Evolutionary conservation across 2,113 vertebrate genomes (phyloP).

Genomic region (Peucedramus taeniatus): DNA sequence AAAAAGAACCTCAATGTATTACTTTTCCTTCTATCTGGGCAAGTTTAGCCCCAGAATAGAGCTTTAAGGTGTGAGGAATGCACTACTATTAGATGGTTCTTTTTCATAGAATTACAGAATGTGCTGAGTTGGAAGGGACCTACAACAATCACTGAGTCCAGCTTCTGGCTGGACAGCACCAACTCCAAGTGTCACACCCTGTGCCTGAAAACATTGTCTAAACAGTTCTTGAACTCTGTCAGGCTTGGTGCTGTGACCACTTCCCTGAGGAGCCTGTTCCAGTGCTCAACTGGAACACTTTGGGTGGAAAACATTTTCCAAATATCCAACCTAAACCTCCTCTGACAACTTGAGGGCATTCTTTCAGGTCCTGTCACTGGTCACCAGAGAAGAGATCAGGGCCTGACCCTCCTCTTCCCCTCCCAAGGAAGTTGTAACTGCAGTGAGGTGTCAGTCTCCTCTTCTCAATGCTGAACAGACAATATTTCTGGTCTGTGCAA

Average conservation of each 20-base stretch:
- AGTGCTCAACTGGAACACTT: no score
- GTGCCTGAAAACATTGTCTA: background rate
- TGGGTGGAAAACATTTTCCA: background rate
- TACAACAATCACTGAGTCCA: background rate
- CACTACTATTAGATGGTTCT: background rate
- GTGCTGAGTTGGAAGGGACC: background rate
- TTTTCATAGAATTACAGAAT: background rate
- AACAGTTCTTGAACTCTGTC: background rate
- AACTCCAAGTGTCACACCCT: background rate
- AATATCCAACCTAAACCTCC: background rate
- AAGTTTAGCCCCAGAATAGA: background rate
- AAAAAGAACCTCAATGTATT: background rate
- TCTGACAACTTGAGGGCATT: background rate
- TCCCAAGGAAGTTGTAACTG: background rate
- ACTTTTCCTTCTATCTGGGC: background rate
- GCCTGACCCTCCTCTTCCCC: background rate
- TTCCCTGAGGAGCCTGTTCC: background rate
- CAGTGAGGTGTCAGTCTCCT: background rate
- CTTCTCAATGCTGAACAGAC: background rate
- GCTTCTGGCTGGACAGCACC: background rate
- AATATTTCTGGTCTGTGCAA: background rate
- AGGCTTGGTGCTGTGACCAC: background rate
- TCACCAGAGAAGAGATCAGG: background rate
- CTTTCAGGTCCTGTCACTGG: background rate
- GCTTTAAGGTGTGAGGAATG: background rate